phyloP scores from a whole-genome alignment of 2,888 invertebrate genomes.

The Seladonia tumulorum region DNA sequence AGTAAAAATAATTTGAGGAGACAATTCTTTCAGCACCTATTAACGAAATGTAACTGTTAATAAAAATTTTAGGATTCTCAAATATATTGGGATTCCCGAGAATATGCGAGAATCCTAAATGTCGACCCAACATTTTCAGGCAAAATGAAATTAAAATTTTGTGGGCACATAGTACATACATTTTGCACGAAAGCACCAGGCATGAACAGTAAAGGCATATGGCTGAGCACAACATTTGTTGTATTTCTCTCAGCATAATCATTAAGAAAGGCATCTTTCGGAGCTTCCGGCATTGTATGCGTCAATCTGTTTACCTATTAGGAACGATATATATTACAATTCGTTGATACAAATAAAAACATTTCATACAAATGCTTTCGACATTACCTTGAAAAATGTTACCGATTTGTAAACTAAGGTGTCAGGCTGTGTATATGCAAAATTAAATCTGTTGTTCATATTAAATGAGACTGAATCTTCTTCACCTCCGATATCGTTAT shows the following conservation, averaged over 20 bases:
- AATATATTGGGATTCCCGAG: no score
- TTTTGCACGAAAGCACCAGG: conserved; percentile 86
- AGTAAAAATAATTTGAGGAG: conserved; percentile 89
- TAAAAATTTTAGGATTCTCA: conserved; percentile 5
- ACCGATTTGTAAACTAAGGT: conserved; percentile 87
- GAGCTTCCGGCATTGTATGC: conserved; percentile 86
- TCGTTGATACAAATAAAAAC: not conserved
- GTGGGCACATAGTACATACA: conserved; percentile 74
- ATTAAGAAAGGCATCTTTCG: conserved; percentile 83
- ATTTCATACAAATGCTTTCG: not conserved
- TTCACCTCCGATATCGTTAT: conserved; percentile 99
- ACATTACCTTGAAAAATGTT: conserved; percentile 89
- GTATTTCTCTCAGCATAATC: conserved; percentile 84
- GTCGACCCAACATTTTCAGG: not conserved
- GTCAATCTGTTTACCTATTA: conserved; percentile 87
- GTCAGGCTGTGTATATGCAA: conserved; percentile 86
- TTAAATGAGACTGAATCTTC: conserved; percentile 89
- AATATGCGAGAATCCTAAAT: no score
- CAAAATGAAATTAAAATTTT: not conserved
- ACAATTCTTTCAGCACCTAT: conserved; percentile 87
- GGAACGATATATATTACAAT: conserved; percentile 36
- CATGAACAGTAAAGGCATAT: conserved; percentile 88
- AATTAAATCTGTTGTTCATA: conserved; percentile 90
- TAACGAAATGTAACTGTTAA: conserved; percentile 53
- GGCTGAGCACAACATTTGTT: conserved; percentile 89